Conservation (phyloP, 1,140 invertebrate genomes). For the Popillia japonica region DNA sequence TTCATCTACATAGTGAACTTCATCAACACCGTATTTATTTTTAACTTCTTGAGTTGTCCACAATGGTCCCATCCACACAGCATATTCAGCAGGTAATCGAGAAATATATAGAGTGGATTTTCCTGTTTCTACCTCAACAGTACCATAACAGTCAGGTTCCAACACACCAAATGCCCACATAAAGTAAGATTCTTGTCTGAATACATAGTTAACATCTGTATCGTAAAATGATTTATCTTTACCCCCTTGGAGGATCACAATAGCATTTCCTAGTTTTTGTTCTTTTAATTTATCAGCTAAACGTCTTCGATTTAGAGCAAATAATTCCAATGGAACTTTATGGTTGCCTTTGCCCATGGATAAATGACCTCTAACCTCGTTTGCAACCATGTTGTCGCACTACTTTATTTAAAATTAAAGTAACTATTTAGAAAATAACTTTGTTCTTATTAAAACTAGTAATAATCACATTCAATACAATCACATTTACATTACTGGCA, state of each 20-base stretch:
- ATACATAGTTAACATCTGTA: conserved; percentile 64
- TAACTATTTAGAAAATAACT: too few species aligned
- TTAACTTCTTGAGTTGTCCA: conserved; percentile 74
- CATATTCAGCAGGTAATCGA: conserved; percentile 80
- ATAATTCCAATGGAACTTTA: conserved; percentile 64
- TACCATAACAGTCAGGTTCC: conserved; percentile 88
- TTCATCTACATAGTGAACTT: conserved; percentile 80
- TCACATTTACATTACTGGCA: too few species aligned
- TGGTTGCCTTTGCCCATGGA: conserved; percentile 63
- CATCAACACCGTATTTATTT: conserved; percentile 82
- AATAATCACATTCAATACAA: too few species aligned
- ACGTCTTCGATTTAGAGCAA: conserved; percentile 62
- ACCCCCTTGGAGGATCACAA: conserved; percentile 64
- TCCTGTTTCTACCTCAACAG: conserved; percentile 76
- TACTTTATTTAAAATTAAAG: too few species aligned
- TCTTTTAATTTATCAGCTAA: conserved; percentile 58
- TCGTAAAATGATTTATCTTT: conserved; percentile 63
- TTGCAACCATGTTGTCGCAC: neutral
- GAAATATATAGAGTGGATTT: conserved; percentile 83
- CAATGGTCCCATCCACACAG: conserved; percentile 87
- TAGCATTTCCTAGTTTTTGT: conserved; percentile 58
- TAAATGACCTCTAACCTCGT: neutral
- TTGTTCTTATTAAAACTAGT: too few species aligned
- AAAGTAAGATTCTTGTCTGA: conserved; percentile 77
- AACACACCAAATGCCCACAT: conserved; percentile 88